Evolutionary conservation across 1,140 invertebrate species (phyloP).

Genomic region (Aphaenogaster floridana): DNA sequence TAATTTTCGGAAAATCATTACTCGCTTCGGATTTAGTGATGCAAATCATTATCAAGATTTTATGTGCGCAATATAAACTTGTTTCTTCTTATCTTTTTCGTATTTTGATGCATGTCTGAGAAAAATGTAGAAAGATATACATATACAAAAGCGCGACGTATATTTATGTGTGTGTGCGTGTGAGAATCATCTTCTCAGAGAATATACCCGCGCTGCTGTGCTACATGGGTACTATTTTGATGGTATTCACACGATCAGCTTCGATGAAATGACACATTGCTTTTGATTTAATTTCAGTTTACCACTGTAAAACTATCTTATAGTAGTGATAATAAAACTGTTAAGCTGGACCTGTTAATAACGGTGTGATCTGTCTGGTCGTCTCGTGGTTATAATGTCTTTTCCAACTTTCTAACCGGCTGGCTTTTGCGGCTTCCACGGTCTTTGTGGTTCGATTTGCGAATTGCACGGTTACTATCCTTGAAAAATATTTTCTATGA

Average conservation of each 20-base stretch:
- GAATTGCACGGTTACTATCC: neutral
- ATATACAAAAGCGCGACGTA: neutral
- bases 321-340: constrained; percentile 80
- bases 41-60: neutral
- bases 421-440: constrained; percentile 53
- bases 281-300: constrained; percentile 81
- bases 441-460: neutral
- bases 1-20: neutral
- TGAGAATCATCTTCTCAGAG: constrained; percentile 34
- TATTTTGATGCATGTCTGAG: constrained; percentile 7
- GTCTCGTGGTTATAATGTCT: constrained; percentile 30
- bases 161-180: neutral
- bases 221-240: no score
- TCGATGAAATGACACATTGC: constrained; percentile 78
- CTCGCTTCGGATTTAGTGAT: neutral
- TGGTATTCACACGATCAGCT: neutral
- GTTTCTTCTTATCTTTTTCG: neutral
- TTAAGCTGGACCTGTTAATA: constrained; percentile 72
- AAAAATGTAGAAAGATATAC: neutral
- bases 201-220: no score
- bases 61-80: neutral
- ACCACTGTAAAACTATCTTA: constrained; percentile 83
- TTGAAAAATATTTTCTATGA: neutral
- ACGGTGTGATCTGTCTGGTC: constrained; percentile 77
- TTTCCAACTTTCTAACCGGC: neutral